These are phyloP conservation scores for Amphiprion percula DNA, from an alignment of 2,113 vertebrate genomes.

Conservation along the genomic window DNA sequence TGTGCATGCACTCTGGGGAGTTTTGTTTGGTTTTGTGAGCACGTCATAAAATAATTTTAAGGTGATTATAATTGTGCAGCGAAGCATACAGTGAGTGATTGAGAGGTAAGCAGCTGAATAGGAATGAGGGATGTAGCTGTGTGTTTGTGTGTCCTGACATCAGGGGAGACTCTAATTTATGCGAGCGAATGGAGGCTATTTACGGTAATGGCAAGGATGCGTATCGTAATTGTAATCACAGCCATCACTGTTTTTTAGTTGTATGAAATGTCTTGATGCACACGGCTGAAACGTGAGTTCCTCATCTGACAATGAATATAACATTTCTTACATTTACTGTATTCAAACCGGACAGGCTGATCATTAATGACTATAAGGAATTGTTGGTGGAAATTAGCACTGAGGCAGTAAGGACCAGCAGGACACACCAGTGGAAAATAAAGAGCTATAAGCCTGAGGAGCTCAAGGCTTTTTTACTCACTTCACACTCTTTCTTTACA, in stretches of 20 bases:
- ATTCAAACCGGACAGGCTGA: background rate
- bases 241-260: slow-evolving; percentile 23
- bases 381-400: background rate
- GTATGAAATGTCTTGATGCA: background rate
- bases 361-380: slow-evolving; percentile 15
- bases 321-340: slow-evolving; percentile 2
- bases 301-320: background rate
- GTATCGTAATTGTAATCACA: slow-evolving; percentile 61
- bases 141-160: slow-evolving; percentile 25
- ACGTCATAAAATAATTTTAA: slow-evolving; percentile 78
- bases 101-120: slow-evolving; percentile 75
- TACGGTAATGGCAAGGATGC: slow-evolving; percentile 53
- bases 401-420: background rate
- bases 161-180: slow-evolving; percentile 34
- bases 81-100: slow-evolving; percentile 74
- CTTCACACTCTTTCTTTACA: background rate
- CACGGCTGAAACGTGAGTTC: background rate
- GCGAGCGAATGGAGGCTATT: slow-evolving; percentile 38
- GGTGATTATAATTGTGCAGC: slow-evolving; percentile 81
- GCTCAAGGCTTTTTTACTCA: background rate
- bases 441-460: background rate
- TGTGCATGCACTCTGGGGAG: background rate
- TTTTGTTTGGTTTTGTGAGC: slow-evolving; percentile 68
- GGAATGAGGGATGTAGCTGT: slow-evolving; percentile 58
- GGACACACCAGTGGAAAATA: background rate